phyloP scores from a whole-genome alignment of 2,888 invertebrate genomes.

The Drosophila yooni region DNA sequence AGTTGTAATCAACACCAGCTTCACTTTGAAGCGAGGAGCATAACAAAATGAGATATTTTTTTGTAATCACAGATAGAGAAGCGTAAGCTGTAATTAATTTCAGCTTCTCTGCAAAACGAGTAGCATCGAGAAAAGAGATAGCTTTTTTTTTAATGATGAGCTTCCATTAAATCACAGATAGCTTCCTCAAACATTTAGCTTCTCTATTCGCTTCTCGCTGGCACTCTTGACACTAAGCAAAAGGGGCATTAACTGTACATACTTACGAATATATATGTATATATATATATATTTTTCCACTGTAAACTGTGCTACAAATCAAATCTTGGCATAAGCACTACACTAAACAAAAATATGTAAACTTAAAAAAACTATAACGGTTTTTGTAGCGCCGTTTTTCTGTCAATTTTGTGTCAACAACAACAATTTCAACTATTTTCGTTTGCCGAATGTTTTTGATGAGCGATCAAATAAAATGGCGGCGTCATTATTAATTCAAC shows the following conservation, averaged over 20 bases:
- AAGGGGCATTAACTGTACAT: conserved; percentile 29
- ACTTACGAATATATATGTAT: conserved; percentile 3
- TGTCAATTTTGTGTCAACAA: conserved; percentile 18
- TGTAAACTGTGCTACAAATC: conserved; percentile 30
- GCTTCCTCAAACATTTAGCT: neutral
- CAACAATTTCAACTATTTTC: conserved; percentile 6
- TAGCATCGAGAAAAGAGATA: neutral
- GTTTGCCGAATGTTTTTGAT: conserved; percentile 32
- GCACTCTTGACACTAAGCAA: conserved; percentile 5
- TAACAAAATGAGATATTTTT: neutral
- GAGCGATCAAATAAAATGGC: conserved; percentile 5
- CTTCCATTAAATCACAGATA: neutral
- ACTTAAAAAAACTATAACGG: neutral
- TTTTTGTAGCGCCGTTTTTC: conserved; percentile 4
- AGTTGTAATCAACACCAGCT: neutral
- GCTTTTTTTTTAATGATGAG: neutral
- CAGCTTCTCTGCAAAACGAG: neutral
- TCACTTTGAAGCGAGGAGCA: neutral
- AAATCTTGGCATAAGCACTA: conserved; percentile 19
- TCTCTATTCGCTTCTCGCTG: conserved; percentile 1
- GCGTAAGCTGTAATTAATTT: neutral
- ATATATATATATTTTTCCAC: conserved; percentile 53
- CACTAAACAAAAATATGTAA: conserved; percentile 1
- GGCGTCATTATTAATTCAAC: conserved; percentile 21
- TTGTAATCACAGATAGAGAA: neutral